Base-by-base conservation (phyloP, 2,888 invertebrate genomes). In the Cerceris rybyensis region DNA sequence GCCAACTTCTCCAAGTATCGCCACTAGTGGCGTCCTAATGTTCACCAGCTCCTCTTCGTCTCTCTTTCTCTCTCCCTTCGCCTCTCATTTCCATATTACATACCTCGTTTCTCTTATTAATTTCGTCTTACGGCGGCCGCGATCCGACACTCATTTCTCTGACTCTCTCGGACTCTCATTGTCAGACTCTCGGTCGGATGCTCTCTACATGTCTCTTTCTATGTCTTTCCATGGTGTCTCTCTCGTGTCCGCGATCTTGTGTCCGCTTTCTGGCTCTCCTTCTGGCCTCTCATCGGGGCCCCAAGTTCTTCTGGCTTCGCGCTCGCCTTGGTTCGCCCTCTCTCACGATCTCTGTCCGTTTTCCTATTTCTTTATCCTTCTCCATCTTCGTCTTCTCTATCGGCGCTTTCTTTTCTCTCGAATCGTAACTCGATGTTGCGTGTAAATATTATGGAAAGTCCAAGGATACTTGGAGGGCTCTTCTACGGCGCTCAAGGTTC, bases 401-500 rank as follows among this genome's bases (percentile, higher is more conserved):
- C 49, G 14, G n/a, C 59, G 59, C 73, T 75, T 73, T 78, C 77
- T 65, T 74, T 63, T 43, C 64, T 76, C 70, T 73, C 58, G 71
- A 80, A 77, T 79, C 71, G 78, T 79, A 82, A 83, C 85, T 75
- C 82, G 72, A 73, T 87, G 85, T 86, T 86, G 83, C 80, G 82
- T 76, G 89, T 85, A 88, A 89, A 89, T 88, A 90, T 90, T 87
- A 83, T 88, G 81, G 80, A 76, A 78, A 78, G 84, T 75, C 82
- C 84, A 86, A 87, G 87, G 76, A 85, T 84, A 81, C 85, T 82
- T 81, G 59, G 83, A 82, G 80, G 78, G 78, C 67, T 61, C 85
- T 79, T 80, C 81, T 70, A 58, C 59, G 59, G 60, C 70, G 82
- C 82, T 86, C 77, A 72, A 86, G 82, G 81, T 75, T 84, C 83